phyloP scores from a whole-genome alignment of 2,113 vertebrate genomes.

The Theropithecus gelada region DNA sequence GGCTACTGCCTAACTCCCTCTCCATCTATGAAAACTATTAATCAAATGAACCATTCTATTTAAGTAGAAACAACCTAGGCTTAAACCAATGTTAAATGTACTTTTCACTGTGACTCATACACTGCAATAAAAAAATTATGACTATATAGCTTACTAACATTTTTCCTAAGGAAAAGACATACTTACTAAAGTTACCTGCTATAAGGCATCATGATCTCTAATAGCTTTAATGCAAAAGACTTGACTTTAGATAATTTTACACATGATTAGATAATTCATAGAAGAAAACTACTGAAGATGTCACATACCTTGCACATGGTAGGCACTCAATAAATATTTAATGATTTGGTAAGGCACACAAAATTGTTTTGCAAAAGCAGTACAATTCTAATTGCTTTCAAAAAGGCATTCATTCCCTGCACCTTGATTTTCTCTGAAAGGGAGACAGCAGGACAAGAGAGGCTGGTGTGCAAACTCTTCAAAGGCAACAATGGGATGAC shows the following conservation, averaged over 20 bases:
- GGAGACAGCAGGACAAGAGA: background rate
- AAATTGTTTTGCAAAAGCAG: background rate
- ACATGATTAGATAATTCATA: background rate
- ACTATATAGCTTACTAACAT: background rate
- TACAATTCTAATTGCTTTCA: background rate
- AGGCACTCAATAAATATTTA: conserved; percentile 64
- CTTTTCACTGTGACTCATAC: background rate
- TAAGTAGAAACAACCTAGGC: background rate
- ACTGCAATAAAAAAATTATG: background rate
- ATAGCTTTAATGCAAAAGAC: background rate
- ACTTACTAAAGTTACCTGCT: background rate
- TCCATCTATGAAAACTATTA: background rate
- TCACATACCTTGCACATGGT: conserved; percentile 3
- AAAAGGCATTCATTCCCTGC: background rate
- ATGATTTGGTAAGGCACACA: background rate
- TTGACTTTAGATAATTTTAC: background rate
- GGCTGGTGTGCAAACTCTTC: background rate
- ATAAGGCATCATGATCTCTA: background rate
- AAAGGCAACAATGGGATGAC: background rate
- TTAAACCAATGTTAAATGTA: background rate
- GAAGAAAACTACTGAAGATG: background rate
- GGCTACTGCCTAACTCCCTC: background rate
- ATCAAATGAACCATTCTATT: background rate
- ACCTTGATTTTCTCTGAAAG: background rate
- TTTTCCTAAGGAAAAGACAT: background rate